Evolutionary conservation across 2,888 invertebrate species (phyloP), one percentile per base, ranked within the genome.

Genomic region (Himalopsyche japonica): DNA sequence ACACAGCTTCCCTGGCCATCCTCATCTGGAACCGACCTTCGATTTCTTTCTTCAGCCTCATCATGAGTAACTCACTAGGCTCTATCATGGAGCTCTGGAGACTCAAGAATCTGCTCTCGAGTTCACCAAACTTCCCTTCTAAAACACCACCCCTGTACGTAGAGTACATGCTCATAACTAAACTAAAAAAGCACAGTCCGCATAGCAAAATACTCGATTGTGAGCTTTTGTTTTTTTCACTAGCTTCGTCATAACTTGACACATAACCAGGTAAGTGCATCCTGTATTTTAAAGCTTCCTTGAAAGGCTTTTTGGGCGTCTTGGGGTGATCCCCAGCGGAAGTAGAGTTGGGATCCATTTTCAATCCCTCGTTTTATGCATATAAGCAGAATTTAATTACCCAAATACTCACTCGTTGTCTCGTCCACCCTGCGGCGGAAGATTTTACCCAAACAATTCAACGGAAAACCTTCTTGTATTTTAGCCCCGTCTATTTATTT

Each of bases 121-220:
- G 89, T 87, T 92, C 87, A 82, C 91, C 89, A 86, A 94, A 89
- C 87, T 93, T 90, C 84, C 90, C 91, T 89, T 92, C 92, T 88
- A 94, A 90, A 76, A 91, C 90, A 84, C 92, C 92, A 89, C 94
- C 93, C 89, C 91, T 91, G 91, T 94, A 93, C 88, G 93, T 90
- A 88, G 93, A 93, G 90, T 93, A 94, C 88, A 93, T 94, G 91
- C 93, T 93, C 80, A 93, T 92, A 87, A 93, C 90, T 88, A 94
- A 91, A 91, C 94, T 94, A 93, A 94, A 92, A 89, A 93, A 92
- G 91, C 94, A 94, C 89, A 92, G 87, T 86, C 93, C 93, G 92
- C 94, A 93, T 93, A 94, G 91, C 91, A 94, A 91, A 89, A 93
- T 48, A 27, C 81, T 81, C 20, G 64, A 80, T 37, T 79, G 79